Conservation (phyloP, 2,113 vertebrate genomes). For the Bungarus multicinctus region DNA sequence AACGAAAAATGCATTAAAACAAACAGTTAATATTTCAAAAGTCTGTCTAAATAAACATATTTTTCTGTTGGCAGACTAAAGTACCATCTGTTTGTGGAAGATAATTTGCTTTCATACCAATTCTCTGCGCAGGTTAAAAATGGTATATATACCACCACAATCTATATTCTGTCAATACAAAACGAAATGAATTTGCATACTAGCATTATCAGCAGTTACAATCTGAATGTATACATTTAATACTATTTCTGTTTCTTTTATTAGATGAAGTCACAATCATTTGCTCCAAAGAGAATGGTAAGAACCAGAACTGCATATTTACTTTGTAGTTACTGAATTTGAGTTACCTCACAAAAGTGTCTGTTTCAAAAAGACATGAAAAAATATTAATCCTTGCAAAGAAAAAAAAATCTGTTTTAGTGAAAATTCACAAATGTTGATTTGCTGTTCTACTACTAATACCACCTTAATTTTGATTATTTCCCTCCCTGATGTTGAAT, state of each 20-base stretch:
- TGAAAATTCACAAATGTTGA: not conserved
- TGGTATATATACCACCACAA: not conserved
- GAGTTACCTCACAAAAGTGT: not conserved
- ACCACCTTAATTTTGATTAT: not conserved
- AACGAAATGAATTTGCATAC: not conserved
- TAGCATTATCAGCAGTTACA: conserved; percentile 12
- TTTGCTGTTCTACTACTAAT: not conserved
- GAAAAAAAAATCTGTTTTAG: not conserved
- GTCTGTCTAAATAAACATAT: not conserved
- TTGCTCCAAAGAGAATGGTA: conserved; percentile 73
- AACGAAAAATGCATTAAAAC: not conserved
- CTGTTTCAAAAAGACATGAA: not conserved
- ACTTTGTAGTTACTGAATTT: not conserved
- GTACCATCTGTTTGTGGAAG: not conserved
- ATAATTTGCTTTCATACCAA: not conserved
- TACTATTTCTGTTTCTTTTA: conserved; percentile 2
- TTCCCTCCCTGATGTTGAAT: not conserved
- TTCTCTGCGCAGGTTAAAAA: not conserved
- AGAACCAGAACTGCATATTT: conserved; percentile 40
- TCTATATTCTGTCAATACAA: not conserved
- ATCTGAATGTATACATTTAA: not conserved
- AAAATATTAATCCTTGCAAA: not conserved
- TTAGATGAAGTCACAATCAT: conserved; percentile 75
- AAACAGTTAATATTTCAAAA: not conserved
- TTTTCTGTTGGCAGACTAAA: not conserved